Percentiles rank a stretch among this genome's conserved stretches.
Evolutionary conservation across 2,797 vertebrate species (phyloP).

Genomic region (Oreochromis grahami): DNA sequence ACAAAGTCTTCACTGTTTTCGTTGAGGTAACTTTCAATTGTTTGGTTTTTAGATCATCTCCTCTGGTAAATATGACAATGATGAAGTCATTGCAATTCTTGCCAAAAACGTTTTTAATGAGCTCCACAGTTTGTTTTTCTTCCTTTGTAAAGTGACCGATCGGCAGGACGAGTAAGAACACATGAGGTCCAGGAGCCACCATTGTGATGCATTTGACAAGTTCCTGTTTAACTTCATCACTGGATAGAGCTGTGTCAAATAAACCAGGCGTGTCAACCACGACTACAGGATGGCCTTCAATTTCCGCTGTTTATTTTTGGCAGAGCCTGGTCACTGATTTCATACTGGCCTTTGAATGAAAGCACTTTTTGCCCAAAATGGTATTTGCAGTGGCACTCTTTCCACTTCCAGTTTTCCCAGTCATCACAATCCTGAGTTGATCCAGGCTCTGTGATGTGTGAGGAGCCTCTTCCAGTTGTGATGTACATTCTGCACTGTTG

Average conservation of each 20-base stretch:
- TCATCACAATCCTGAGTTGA: conserved; percentile 41
- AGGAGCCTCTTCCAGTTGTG: no score
- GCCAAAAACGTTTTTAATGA: no score
- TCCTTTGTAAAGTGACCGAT: accelerated
- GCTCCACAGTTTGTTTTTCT: no score
- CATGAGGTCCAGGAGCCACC: no score
- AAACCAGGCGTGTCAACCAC: conserved; percentile 47
- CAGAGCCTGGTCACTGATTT: conserved; percentile 20
- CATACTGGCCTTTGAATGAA: background rate
- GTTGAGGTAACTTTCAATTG: no score
- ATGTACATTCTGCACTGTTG: no score
- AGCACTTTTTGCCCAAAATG: background rate
- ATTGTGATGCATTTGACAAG: background rate
- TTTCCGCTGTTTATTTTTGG: background rate
- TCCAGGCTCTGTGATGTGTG: no score
- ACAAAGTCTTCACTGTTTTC: no score
- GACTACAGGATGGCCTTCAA: background rate
- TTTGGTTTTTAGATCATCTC: no score
- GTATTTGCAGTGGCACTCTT: conserved; percentile 43
- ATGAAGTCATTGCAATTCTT: no score
- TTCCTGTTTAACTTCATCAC: conserved; percentile 1
- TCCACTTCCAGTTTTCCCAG: conserved; percentile 39
- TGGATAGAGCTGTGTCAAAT: background rate
- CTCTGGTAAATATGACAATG: no score
- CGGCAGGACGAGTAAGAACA: accelerated